Conservation (phyloP, 2,113 vertebrate species). For the Triplophysa tibetana region DNA sequence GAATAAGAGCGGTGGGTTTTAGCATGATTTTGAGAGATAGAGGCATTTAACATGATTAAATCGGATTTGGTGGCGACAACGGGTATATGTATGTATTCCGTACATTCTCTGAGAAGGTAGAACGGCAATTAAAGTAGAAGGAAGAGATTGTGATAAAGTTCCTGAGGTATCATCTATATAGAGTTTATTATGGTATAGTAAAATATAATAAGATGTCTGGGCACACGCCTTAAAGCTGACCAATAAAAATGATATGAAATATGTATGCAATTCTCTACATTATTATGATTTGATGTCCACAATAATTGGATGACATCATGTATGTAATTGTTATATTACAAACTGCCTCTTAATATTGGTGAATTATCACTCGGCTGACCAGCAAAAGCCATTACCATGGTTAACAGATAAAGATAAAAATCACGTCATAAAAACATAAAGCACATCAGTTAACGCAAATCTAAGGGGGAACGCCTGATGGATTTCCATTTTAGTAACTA, state of each 20-base stretch:
- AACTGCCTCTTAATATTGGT: neutral
- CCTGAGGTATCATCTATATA: neutral
- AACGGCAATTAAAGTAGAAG: neutral
- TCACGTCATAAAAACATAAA: too few species aligned
- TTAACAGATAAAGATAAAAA: neutral
- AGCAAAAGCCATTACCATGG: neutral
- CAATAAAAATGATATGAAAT: neutral
- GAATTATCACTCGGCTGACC: neutral
- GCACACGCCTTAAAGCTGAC: neutral
- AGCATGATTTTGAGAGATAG: conserved; percentile 13
- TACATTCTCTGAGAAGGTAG: neutral
- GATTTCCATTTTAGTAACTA: neutral
- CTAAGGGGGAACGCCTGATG: neutral
- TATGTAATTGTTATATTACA: too few species aligned
- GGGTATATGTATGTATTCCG: neutral
- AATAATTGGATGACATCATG: too few species aligned
- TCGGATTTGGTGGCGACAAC: neutral
- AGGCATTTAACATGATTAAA: conserved; percentile 41
- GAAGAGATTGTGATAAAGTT: neutral
- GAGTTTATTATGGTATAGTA: neutral
- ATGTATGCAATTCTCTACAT: neutral
- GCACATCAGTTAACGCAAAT: too few species aligned
- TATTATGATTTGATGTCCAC: neutral
- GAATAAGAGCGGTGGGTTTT: conserved; percentile 44
- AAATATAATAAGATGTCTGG: neutral